Evolutionary conservation across 2,113 vertebrate genomes (phyloP).

Genomic region (Gallinago media): DNA sequence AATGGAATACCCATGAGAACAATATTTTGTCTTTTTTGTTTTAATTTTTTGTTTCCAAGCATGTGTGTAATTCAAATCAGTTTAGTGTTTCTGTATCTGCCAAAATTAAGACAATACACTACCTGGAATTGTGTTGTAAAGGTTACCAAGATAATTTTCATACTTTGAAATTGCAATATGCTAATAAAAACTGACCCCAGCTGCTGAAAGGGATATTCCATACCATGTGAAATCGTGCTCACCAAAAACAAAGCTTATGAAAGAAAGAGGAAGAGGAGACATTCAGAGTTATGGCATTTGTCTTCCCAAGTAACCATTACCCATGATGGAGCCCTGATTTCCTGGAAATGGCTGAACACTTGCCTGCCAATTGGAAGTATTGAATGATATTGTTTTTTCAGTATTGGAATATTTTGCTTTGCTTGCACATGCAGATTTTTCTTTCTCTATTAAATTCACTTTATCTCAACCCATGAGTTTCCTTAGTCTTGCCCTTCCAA

Average conservation of each 20-base stretch:
- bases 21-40: not conserved
- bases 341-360: not conserved
- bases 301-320: not conserved
- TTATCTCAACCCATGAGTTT: not conserved
- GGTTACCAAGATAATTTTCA: not conserved
- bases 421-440: not conserved
- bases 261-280: not conserved
- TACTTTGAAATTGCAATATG: not conserved
- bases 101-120: not conserved
- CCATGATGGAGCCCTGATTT: not conserved
- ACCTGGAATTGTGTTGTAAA: not conserved
- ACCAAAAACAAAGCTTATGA: not conserved
- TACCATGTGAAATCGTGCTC: not conserved
- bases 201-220: not conserved
- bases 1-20: not conserved
- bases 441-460: not conserved
- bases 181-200: not conserved
- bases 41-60: not conserved
- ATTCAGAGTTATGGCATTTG: fast-evolving
- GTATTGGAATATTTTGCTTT: not conserved
- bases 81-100: not conserved
- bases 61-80: not conserved
- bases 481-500: not conserved
- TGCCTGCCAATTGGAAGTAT: fast-evolving
- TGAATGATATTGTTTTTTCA: not conserved